Base-by-base conservation (phyloP, 2,113 vertebrate genomes). In the Bombycilla garrulus region DNA sequence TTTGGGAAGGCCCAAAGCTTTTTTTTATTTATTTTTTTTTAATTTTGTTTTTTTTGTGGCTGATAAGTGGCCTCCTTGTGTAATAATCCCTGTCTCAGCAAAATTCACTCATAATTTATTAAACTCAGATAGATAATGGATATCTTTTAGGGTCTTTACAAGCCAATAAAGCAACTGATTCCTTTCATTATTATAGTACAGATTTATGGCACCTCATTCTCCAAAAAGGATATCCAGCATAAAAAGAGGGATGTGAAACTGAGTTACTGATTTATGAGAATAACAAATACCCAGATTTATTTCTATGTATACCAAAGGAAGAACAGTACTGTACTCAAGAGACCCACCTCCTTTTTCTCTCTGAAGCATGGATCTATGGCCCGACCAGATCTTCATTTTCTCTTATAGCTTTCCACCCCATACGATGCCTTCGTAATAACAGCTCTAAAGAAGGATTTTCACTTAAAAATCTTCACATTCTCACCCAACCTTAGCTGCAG, bases 381-480 rank as follows among this genome's bases (percentile, higher is more conserved):
- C 6, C 85, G 10, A 5, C 4, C 6, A 82, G 20, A 8, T 3
- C 22, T 77, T 77, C 12, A 33, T 12, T 56, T 65, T 66, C 58
- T 17, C 26, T 57, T 42, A 24, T 4, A 6, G 12, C 12, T 70
- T 14, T 70, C 42, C 29, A 28, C 35, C 4, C 67, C 8, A 12
- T 12, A 20, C 3, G 4, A 58, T 13, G 47, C 21, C 40, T 65
- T 79, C 44, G 50, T 44, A 36, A 31, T 33, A 77, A 47, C 54
- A 87, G 69, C 17, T 73, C 38, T 56, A 93, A 89, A 91, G 85
- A 88, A 47, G 79, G 93, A 70, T 92, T 90, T 94, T 95, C 81
- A 77, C 77, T 95, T 38, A 38, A 38, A 38, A 38, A 38, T 38
- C 95, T 72, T 69, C 86, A 84, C 20, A 11, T 11, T 92, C 93